Evolutionary conservation across 2,888 invertebrate species (phyloP).

Genomic region (Dichetophora obliterata): DNA sequence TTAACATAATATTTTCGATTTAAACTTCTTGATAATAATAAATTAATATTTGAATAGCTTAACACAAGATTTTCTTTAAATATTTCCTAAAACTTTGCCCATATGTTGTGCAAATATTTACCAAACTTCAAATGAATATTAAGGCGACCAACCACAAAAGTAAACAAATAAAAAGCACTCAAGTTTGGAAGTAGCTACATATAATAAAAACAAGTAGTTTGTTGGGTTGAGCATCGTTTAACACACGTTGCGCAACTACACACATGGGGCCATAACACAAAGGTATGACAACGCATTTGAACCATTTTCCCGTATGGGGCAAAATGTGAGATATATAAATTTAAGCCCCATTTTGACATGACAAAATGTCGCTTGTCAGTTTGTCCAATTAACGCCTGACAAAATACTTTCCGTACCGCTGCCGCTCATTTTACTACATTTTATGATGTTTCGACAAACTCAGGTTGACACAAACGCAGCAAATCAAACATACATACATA

Average conservation of each 20-base stretch:
- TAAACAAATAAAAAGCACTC: not conserved
- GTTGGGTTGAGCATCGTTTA: too few species aligned
- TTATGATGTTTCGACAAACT: too few species aligned
- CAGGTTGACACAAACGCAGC: too few species aligned
- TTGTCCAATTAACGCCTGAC: conserved; percentile 20
- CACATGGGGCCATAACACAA: not conserved
- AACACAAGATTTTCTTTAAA: too few species aligned
- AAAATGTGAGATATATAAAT: conserved; percentile 1
- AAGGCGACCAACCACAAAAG: not conserved
- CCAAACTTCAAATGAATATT: not conserved
- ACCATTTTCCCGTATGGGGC: too few species aligned
- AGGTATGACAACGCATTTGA: not conserved
- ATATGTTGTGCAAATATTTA: not conserved
- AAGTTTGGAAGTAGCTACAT: too few species aligned
- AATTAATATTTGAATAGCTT: too few species aligned
- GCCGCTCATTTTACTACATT: not conserved
- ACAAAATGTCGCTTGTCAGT: conserved; percentile 14
- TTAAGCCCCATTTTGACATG: conserved; percentile 14
- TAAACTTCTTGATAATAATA: too few species aligned
- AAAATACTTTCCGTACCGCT: conserved; percentile 7
- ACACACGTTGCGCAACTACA: not conserved
- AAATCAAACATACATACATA: too few species aligned
- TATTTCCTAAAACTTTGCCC: too few species aligned
- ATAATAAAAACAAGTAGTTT: too few species aligned
- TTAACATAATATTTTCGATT: too few species aligned